Evolutionary conservation across 2,113 vertebrate genomes (phyloP), one percentile per base, ranked within the genome.

Genomic region (Corythornis vintsioides): DNA sequence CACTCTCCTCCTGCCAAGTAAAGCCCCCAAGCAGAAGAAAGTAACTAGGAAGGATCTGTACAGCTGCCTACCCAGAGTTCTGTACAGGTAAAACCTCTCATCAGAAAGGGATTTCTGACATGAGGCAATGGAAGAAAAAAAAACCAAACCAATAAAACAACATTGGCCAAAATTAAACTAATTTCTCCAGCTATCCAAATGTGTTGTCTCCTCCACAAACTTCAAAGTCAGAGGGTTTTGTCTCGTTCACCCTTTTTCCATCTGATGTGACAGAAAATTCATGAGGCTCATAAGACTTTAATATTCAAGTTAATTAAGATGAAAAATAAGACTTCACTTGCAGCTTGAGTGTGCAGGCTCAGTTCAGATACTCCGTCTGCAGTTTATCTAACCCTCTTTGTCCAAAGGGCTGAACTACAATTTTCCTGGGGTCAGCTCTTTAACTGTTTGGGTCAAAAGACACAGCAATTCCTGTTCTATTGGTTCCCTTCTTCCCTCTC

Each of bases 301-400:
- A 65, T 50, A 73, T 21, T 40, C 69, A 45, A 85, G 29, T 53
- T 90, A 82, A 90, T 92, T 86, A 93, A 42, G 43, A 88, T 74
- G 43, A 65, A 83, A 95, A 80, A 48, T 26, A 77, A 56, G 61
- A 43, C 48, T 43, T 38, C 65, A 82, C 75, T 90, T 75, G 42
- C 57, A 50, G 48, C 22, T 50, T 50, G 22, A 50, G 48, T 50
- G 22, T 50, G 48, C 48, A 88, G 80, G 26, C 14, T 77, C 57
- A 11, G 9, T 86, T 83, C 47, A 92, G 18, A 26, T 25, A 74
- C 50, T 42, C 40, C n/a, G 25, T 48, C 66, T 73, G 48, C 40
- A 42, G 26, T 83, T 91, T 88, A 59, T 83, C 83, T 78, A 83
- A 90, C 43, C 16, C 52, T 74, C n/a, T 90, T 83, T 75, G 53